Evolutionary conservation across 2,797 vertebrate genomes (phyloP).

Genomic region (Gymnothorax javanicus): DNA sequence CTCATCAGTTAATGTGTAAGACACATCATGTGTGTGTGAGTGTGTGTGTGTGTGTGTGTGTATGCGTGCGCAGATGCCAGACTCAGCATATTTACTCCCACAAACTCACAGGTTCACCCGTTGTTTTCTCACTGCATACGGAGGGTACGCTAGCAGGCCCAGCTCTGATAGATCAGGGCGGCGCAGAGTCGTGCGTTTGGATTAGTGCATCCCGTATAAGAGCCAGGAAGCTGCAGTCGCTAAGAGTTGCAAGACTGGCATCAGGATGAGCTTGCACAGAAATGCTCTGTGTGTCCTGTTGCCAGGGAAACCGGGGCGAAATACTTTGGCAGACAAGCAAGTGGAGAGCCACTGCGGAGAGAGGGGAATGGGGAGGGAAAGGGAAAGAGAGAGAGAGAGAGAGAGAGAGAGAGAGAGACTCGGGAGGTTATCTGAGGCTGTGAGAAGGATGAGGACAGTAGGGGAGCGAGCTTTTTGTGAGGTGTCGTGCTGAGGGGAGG

Average conservation of each 20-base stretch:
- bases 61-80: background rate
- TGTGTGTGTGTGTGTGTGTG: too few relatives aligned
- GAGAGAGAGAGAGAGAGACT: background rate
- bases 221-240: background rate
- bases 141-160: background rate
- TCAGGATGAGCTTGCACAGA: constrained; percentile 16
- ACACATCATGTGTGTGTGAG: too few relatives aligned
- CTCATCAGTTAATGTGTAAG: background rate
- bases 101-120: background rate
- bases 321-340: constrained; percentile 60
- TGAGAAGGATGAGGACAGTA: background rate
- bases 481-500: constrained; percentile 3
- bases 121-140: background rate
- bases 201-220: background rate
- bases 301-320: constrained; percentile 67
- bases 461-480: background rate
- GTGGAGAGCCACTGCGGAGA: constrained; percentile 39
- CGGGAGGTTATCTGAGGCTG: constrained; percentile 11
- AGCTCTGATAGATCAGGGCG: background rate
- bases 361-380: constrained; percentile 2
- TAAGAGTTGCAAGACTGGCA: background rate
- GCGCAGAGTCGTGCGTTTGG: background rate
- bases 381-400: background rate
- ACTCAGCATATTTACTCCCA: background rate
- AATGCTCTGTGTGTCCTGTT: constrained; percentile 62